Conservation (phyloP, 2,797 vertebrate species). For the Danionella dracula region DNA sequence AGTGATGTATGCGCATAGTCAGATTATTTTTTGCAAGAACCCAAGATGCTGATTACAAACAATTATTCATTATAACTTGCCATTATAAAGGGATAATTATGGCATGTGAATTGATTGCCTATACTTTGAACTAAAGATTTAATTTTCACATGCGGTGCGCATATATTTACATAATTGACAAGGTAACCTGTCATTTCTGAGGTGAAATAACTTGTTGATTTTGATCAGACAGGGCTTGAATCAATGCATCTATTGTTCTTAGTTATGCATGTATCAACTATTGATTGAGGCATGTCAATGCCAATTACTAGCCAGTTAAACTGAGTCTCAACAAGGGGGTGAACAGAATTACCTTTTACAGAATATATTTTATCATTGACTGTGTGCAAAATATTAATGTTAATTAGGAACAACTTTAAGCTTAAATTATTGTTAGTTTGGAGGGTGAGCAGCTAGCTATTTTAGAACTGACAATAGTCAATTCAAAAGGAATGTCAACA, state of each 20-base stretch:
- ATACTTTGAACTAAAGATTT: conserved; percentile 3
- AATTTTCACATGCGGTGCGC: neutral
- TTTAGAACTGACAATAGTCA: neutral
- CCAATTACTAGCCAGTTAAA: conserved; percentile 12
- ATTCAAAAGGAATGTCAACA: neutral
- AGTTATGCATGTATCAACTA: conserved; percentile 17
- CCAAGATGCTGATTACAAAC: conserved; percentile 69
- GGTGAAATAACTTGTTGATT: neutral
- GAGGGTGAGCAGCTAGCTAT: no score
- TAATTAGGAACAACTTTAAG: no score
- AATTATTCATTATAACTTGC: conserved; percentile 72
- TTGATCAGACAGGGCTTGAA: conserved; percentile 22
- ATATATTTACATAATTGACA: neutral
- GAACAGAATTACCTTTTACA: no score
- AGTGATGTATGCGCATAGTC: conserved; percentile 65
- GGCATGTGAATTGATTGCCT: conserved; percentile 59
- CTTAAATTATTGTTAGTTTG: no score
- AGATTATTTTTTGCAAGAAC: conserved; percentile 63
- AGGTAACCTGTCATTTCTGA: neutral
- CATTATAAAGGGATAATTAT: conserved; percentile 69
- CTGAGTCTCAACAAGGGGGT: conserved; percentile 10
- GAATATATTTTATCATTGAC: no score
- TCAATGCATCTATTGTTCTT: conserved; percentile 14
- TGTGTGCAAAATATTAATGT: no score
- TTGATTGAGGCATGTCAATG: conserved; percentile 20